Evolutionary conservation across 2,797 vertebrate species (phyloP), one percentile per base, ranked within the genome.

Genomic region (Semaprochilodus insignis): DNA sequence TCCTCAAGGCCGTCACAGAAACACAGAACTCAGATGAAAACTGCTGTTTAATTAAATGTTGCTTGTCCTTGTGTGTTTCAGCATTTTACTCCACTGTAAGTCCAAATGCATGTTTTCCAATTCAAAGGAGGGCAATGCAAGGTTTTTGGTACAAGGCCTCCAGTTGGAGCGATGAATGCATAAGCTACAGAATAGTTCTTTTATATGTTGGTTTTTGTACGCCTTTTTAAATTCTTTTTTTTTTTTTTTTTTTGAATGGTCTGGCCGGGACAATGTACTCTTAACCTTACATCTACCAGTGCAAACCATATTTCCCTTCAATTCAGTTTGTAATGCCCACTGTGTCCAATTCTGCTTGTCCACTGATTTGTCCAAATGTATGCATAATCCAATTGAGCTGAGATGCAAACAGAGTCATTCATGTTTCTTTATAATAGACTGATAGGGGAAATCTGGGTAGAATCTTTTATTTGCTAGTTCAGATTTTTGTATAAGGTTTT

Each of bases 1-100:
- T 40, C 11, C 54, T 75, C 86, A 87, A 85, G 86, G 83, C 72
- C 52, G 27, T 62, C 54, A 67, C 60, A 83, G 85, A 82, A 76
- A 65, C 72, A 71, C 59, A 40, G 23, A 80, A 77, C 78, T 74
- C 60, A 48, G 34, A 85, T 79, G 81, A 80, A 84, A 83, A 83
- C 76, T 44, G 71, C 69, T 54, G 62, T 77, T 83, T 81, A 75
- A 80, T 81, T 81, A 83, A 82, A 86, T 70, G 31, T 59, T 44
- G 31, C 34, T 59, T 60, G 21, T 80, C 67, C 57, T 52, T 71
- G 31, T 52, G 40, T 59, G 14, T 51, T 62, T 66, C 44, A 11
- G 72, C 25, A 62, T 77, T 80, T 44, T 36, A 67, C 76, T 65
- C 57, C 55, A 65, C 63, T 73, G 11, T 65, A 67, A 76, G 72